Evolutionary conservation across 2,113 vertebrate genomes (phyloP).

Genomic region (Hipposideros armiger): DNA sequence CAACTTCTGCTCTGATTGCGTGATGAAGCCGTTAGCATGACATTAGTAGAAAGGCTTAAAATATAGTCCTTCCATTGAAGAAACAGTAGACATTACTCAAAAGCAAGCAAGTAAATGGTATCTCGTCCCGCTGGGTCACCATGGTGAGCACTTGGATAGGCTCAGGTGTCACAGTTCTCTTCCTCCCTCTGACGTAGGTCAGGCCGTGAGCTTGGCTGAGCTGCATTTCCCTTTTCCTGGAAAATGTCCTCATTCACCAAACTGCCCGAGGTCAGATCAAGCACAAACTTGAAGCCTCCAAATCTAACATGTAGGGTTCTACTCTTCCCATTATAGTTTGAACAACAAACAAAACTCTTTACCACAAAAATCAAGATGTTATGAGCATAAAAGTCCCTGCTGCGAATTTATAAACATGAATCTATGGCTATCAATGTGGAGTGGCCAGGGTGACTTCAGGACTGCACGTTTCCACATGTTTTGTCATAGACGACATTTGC

Average conservation of each 20-base stretch:
- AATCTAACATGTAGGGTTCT: neutral
- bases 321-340: neutral
- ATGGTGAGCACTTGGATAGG: neutral
- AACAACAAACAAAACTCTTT: neutral
- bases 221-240: neutral
- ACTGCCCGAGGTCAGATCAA: neutral
- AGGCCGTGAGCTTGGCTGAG: neutral
- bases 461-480: neutral
- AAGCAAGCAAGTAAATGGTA: neutral
- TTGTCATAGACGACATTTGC: neutral
- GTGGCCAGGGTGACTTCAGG: neutral
- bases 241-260: neutral
- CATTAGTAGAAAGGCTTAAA: neutral
- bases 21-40: too few relatives aligned
- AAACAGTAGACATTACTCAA: neutral
- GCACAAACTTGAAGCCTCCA: neutral
- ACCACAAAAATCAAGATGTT: neutral
- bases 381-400: neutral
- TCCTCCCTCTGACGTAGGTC: too few relatives aligned
- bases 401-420: neutral
- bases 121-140: neutral
- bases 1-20: neutral
- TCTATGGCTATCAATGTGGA: neutral
- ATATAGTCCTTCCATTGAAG: neutral
- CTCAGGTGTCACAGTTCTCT: rapidly evolving